A percentile compares a stretch with the other conserved stretches of the same genome.
These are phyloP conservation scores for Gastrophysa polygoni DNA, from an alignment of 2,888 invertebrate species.

Conservation along the genomic window DNA sequence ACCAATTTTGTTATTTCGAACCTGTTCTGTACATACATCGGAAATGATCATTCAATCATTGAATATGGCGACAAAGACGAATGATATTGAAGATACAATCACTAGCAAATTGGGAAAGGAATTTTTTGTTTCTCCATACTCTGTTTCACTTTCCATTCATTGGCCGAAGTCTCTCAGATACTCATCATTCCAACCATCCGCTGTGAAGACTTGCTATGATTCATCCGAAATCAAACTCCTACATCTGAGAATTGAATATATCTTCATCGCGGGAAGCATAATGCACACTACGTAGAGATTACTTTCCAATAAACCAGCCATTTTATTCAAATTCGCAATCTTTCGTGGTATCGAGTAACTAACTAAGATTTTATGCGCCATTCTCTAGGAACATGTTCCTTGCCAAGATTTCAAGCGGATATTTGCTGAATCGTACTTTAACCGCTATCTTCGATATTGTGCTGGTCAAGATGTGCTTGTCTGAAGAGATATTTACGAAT, in stretches of 20 bases:
- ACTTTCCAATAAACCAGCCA: not conserved
- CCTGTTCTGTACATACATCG: too few relatives aligned
- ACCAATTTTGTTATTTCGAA: too few relatives aligned
- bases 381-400: slow-evolving; percentile 37
- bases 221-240: not conserved
- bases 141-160: too few relatives aligned
- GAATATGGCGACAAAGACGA: too few relatives aligned
- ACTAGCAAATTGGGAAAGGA: too few relatives aligned
- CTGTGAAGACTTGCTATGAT: too few relatives aligned
- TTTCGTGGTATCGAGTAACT: slow-evolving; percentile 29
- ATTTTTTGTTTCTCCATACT: too few relatives aligned
- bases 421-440: slow-evolving; percentile 33
- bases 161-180: too few relatives aligned
- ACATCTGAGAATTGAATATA: not conserved
- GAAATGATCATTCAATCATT: too few relatives aligned
- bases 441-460: slow-evolving; percentile 33
- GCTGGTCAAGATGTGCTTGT: slow-evolving; percentile 34
- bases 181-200: too few relatives aligned
- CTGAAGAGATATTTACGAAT: slow-evolving; percentile 32
- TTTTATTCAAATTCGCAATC: slow-evolving; percentile 16
- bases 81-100: too few relatives aligned
- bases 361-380: slow-evolving; percentile 37
- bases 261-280: not conserved
- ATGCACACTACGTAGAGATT: not conserved
- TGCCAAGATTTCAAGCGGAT: slow-evolving; percentile 37